Base-by-base conservation (phyloP, 2,113 vertebrate species). In the Sula dactylatra region DNA sequence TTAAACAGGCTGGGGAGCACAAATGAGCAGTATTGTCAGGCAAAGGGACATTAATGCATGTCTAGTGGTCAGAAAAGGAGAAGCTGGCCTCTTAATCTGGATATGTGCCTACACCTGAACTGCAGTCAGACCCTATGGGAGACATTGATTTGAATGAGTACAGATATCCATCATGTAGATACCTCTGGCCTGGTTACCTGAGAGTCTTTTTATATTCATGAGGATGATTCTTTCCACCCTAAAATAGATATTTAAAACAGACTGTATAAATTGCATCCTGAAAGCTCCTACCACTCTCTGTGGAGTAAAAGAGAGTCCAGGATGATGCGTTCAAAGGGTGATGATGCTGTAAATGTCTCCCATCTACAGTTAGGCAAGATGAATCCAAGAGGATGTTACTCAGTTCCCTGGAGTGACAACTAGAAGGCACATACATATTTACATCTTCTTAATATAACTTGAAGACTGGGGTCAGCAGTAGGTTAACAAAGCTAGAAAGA, bases 21-120 rank as follows among this genome's bases (percentile, higher is more conserved):
- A 82, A 13, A 42, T 42, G 56, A 82, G 10, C 16, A 45, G 27
- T 38, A 67, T n/a, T 0, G 0, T 50, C 52, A 64, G 12, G 32
- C 13, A 74, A 50, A 66, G 10, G 13, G 32, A 50, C 36, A 10
- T 49, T 64, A 59, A 47, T 50, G 32, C 25, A 67, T 50, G 29
- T 40, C 19, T 34, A 22, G 13, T 14, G 29, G 15, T 42, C 31
- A 88, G 62, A 77, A 86, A 84, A 86, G 40, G 8, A 72, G 32
- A 20, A 88, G 9, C 3, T 47, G 25, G 2, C 26, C 25, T 88
- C 47, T 88, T 55, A 47, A 29, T 52, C 18, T 61, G 22, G 6
- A 2, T 32, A 61, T 5, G 42, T 64, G 42, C 38, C 26, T 66
- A 50, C 31, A 64, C 4, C 42, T n/a, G 31, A 86, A 65, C 15